Evolutionary conservation across 1,140 invertebrate genomes (phyloP).

Genomic region (Bombyx mandarina): DNA sequence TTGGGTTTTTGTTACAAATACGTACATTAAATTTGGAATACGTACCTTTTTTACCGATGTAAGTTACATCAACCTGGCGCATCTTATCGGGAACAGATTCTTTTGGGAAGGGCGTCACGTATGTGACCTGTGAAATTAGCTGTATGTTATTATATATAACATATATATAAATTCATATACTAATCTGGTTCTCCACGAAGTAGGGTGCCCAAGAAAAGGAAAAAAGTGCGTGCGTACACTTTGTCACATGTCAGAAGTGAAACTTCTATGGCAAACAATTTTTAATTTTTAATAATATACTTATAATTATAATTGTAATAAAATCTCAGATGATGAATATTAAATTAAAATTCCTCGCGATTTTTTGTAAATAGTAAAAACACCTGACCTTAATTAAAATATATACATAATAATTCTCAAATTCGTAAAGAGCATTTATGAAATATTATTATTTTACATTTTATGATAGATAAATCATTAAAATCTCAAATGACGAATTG

Average conservation of each 20-base stretch:
- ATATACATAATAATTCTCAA: too few species aligned
- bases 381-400: too few species aligned
- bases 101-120: slow-evolving; percentile 11
- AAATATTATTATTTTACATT: too few species aligned
- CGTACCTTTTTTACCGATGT: neutral
- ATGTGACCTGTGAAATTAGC: slow-evolving; percentile 9
- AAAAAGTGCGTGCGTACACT: neutral
- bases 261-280: neutral
- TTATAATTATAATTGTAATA: too few species aligned
- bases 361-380: too few species aligned
- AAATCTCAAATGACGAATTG: too few species aligned
- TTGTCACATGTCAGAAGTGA: neutral
- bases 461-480: too few species aligned
- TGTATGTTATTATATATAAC: neutral
- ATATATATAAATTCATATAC: neutral
- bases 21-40: too few species aligned
- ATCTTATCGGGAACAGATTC: slow-evolving; percentile 10
- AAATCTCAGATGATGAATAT: too few species aligned
- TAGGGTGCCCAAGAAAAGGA: neutral
- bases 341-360: too few species aligned
- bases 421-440: too few species aligned
- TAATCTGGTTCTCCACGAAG: too few species aligned
- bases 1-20: neutral
- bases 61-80: slow-evolving; percentile 11
- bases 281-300: neutral